Percentiles rank a stretch among this genome's conserved stretches.
phyloP scores from a whole-genome alignment of 2,888 invertebrate species.

The Ptychoptera contaminata region DNA sequence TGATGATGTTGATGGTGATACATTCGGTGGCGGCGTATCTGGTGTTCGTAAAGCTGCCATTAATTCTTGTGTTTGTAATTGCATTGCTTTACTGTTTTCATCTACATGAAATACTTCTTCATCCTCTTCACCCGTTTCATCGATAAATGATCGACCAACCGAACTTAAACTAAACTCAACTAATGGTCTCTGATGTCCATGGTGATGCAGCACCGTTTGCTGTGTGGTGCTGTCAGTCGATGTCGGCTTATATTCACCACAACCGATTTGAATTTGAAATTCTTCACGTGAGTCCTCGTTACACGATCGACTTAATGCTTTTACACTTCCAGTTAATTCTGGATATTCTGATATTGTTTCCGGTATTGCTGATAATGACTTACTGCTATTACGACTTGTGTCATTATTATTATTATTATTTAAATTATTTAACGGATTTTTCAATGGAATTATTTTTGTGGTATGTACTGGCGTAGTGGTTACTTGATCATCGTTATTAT shows the following conservation, averaged over 20 bases:
- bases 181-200: slow-evolving; percentile 9
- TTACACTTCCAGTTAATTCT: slow-evolving; percentile 5
- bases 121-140: slow-evolving; percentile 18
- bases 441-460: too few relatives aligned
- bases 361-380: slow-evolving; percentile 28
- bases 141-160: slow-evolving; percentile 30
- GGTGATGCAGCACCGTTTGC: background rate
- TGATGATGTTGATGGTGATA: slow-evolving; percentile 32
- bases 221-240: background rate
- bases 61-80: slow-evolving; percentile 6
- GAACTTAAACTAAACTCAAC: slow-evolving; percentile 29
- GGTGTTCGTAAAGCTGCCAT: slow-evolving; percentile 35
- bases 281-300: background rate
- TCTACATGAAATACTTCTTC: slow-evolving; percentile 20
- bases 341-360: slow-evolving; percentile 19
- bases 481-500: too few relatives aligned
- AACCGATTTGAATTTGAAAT: background rate
- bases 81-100: slow-evolving; percentile 24
- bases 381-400: slow-evolving; percentile 16
- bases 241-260: background rate
- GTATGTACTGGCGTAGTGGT: too few relatives aligned
- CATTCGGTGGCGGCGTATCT: slow-evolving; percentile 52
- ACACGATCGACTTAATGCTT: background rate
- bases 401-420: slow-evolving; percentile 2
- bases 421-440: background rate